These are phyloP conservation scores for Trachelus troglodyta DNA, from an alignment of 2,888 invertebrate species.

Conservation along the genomic window DNA sequence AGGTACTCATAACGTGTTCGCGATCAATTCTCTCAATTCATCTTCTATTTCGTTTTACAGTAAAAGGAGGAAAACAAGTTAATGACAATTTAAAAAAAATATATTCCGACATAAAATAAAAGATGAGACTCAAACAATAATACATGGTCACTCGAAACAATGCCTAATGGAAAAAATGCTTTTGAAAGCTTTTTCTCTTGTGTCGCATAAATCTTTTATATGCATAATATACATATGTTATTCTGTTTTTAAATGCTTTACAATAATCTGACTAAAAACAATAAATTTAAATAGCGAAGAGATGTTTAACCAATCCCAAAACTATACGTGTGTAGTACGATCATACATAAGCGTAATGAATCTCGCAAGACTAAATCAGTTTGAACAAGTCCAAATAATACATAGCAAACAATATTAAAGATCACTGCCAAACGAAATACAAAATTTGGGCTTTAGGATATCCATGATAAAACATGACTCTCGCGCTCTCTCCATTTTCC, in stretches of 20 bases:
- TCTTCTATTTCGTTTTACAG: background rate
- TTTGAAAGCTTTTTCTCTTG: background rate
- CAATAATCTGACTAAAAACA: conserved; percentile 28
- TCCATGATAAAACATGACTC: background rate
- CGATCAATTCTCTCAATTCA: conserved; percentile 15
- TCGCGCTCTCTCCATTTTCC: background rate
- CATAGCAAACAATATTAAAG: conserved; percentile 29
- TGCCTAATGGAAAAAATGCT: background rate
- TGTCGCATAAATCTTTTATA: conserved; percentile 29
- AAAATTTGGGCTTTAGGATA: conserved; percentile 1
- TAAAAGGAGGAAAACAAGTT: conserved; percentile 9
- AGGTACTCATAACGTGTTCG: conserved; percentile 36
- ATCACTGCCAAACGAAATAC: conserved; percentile 51
- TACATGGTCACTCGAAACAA: background rate
- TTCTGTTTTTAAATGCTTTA: conserved; percentile 38
- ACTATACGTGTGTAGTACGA: background rate
- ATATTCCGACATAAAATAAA: conserved; percentile 11
- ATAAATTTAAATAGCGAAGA: conserved; percentile 7
- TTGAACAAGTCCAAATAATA: conserved; percentile 36
- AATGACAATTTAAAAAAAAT: conserved; percentile 16
- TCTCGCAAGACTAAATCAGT: conserved; percentile 22
- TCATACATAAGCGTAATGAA: background rate
- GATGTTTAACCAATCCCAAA: background rate
- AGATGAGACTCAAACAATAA: conserved; percentile 10
- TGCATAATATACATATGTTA: conserved; percentile 24